A percentile compares a stretch with the other conserved stretches of the same genome.
Evolutionary conservation across 1,140 invertebrate species (phyloP).

Genomic region (Lucilia sericata): DNA sequence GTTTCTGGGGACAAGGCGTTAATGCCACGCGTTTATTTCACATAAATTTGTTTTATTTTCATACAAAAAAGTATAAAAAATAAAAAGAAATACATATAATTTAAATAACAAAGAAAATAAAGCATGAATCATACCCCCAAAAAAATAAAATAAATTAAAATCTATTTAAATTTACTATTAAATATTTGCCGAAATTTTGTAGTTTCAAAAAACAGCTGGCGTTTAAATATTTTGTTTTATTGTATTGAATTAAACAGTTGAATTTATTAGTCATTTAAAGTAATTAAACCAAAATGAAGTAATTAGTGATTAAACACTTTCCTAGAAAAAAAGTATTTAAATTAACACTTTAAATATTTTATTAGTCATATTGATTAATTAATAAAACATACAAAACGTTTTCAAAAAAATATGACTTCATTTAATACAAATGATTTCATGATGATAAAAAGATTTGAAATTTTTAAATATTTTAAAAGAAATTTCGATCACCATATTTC

Average conservation of each 20-base stretch:
- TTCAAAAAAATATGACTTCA: neutral
- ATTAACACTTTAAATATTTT: neutral
- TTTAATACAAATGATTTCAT: neutral
- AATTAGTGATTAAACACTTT: neutral
- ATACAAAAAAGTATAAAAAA: neutral
- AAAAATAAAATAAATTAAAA: neutral
- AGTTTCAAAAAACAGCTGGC: neutral
- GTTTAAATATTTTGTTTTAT: neutral
- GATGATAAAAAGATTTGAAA: neutral
- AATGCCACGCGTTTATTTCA: slow-evolving; percentile 17
- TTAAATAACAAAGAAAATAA: neutral
- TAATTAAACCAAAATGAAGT: neutral
- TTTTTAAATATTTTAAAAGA: too few relatives aligned
- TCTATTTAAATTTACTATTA: neutral
- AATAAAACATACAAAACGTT: neutral
- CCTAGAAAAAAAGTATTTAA: neutral
- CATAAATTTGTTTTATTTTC: neutral
- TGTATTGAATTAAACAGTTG: neutral
- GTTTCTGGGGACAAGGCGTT: slow-evolving; percentile 13
- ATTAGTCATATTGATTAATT: neutral
- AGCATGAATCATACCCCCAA: neutral
- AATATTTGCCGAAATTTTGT: neutral
- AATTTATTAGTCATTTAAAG: neutral
- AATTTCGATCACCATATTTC: too few relatives aligned
- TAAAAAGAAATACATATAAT: neutral